phyloP scores from a whole-genome alignment of 1,140 invertebrate species.

The Pogonomyrmex californicus region DNA sequence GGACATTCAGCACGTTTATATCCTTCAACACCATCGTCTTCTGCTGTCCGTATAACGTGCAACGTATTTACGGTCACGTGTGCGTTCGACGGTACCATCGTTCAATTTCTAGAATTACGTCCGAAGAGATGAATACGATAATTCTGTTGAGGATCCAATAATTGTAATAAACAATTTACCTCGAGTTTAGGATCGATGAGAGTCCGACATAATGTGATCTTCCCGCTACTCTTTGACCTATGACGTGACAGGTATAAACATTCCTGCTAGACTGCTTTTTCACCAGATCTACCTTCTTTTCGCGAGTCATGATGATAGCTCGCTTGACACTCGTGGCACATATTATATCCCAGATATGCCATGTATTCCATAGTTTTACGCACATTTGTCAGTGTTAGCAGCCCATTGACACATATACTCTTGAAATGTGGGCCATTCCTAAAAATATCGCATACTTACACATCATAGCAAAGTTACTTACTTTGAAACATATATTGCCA shows the following conservation, averaged over 20 bases:
- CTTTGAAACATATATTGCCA: neutral
- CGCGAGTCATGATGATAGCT: constrained; percentile 96
- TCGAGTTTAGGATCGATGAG: constrained; percentile 92
- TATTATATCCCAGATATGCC: constrained; percentile 98
- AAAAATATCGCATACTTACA: neutral
- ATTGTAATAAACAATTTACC: constrained; percentile 81
- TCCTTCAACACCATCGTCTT: constrained; percentile 97
- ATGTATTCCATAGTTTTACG: constrained; percentile 97
- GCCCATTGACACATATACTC: constrained; percentile 98
- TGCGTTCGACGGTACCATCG: constrained; percentile 79
- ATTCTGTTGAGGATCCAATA: neutral
- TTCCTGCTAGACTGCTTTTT: constrained; percentile 98
- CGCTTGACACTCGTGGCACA: constrained; percentile 95
- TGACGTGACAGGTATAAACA: constrained; percentile 99
- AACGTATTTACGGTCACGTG: constrained; percentile 90
- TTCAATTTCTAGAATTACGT: constrained; percentile 82
- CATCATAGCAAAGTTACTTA: neutral
- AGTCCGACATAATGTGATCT: constrained; percentile 97
- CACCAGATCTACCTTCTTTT: constrained; percentile 97
- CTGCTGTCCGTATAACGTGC: constrained; percentile 97
- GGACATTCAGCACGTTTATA: constrained; percentile 95
- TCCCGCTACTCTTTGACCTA: constrained; percentile 97
- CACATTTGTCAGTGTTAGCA: constrained; percentile 95
- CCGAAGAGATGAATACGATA: neutral
- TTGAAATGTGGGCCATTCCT: constrained; percentile 96